phyloP scores from a whole-genome alignment of 2,888 invertebrate species.

The Eupithecia tripunctaria region DNA sequence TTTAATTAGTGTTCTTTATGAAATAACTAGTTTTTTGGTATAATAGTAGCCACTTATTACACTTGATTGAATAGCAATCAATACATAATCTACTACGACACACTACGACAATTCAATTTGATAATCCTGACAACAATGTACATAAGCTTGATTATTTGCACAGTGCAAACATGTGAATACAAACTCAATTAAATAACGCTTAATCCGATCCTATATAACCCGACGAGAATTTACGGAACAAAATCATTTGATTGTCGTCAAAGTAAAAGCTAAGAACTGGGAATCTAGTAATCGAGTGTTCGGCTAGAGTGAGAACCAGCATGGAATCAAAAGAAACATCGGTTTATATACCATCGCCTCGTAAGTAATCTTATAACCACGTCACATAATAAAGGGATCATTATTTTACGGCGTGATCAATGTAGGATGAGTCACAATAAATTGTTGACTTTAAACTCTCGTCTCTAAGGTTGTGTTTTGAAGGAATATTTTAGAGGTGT shows the following conservation, averaged over 20 bases:
- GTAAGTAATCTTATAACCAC: conserved; percentile 7
- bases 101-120: not conserved
- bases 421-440: not conserved
- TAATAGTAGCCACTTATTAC: not conserved
- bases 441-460: conserved; percentile 2
- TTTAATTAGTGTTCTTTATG: too few relatives aligned
- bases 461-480: conserved; percentile 11
- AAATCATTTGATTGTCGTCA: not conserved
- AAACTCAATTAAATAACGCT: conserved; percentile 3
- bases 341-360: conserved; percentile 11
- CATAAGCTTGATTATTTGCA: conserved; percentile 5
- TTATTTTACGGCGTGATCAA: conserved; percentile 1
- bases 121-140: not conserved
- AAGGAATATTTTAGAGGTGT: conserved; percentile 60
- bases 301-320: not conserved
- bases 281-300: conserved; percentile 9
- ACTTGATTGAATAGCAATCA: not conserved
- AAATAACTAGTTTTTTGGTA: too few relatives aligned
- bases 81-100: not conserved
- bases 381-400: not conserved
- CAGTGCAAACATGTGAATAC: conserved; percentile 4
- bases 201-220: not conserved
- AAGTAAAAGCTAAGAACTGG: not conserved
- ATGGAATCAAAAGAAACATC: not conserved
- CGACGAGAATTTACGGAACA: not conserved